A percentile compares a stretch with the other conserved stretches of the same genome.
These are phyloP conservation scores for Periophthalmus magnuspinnatus DNA, from an alignment of 2,797 vertebrate species.

Conservation along the genomic window DNA sequence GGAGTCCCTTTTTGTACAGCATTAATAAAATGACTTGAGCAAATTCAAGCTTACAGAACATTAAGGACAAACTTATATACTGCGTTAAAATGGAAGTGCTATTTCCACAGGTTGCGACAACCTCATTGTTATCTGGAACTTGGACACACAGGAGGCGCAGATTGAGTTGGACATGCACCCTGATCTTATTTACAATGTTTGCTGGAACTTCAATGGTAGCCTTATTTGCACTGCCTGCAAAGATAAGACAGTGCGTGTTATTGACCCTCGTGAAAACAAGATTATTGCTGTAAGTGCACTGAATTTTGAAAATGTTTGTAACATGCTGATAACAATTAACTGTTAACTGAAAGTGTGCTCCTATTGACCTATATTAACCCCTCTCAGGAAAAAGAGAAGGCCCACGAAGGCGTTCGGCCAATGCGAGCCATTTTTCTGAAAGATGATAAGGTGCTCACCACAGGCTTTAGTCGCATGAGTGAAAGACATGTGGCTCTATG, in stretches of 20 bases:
- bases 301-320: background rate
- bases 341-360: background rate
- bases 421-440: constrained; percentile 95
- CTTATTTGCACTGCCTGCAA: constrained; percentile 96
- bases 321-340: background rate
- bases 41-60: background rate
- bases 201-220: constrained; percentile 94
- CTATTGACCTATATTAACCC: constrained; percentile 18
- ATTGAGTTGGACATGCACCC: constrained; percentile 93
- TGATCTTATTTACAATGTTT: constrained; percentile 91
- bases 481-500: constrained; percentile 94
- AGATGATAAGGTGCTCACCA: constrained; percentile 93
- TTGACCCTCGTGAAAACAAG: constrained; percentile 89
- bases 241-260: constrained; percentile 92
- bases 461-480: constrained; percentile 97
- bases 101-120: constrained; percentile 88
- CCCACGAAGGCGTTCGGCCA: constrained; percentile 91
- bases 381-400: constrained; percentile 92
- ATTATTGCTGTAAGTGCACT: constrained; percentile 83
- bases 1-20: background rate
- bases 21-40: background rate
- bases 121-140: constrained; percentile 92
- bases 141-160: constrained; percentile 90
- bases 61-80: background rate
- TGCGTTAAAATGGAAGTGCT: background rate